Percentiles rank a stretch among this genome's conserved stretches.
phyloP scores from a whole-genome alignment of 2,797 vertebrate genomes.

The Pangasius sanitwongsei region DNA sequence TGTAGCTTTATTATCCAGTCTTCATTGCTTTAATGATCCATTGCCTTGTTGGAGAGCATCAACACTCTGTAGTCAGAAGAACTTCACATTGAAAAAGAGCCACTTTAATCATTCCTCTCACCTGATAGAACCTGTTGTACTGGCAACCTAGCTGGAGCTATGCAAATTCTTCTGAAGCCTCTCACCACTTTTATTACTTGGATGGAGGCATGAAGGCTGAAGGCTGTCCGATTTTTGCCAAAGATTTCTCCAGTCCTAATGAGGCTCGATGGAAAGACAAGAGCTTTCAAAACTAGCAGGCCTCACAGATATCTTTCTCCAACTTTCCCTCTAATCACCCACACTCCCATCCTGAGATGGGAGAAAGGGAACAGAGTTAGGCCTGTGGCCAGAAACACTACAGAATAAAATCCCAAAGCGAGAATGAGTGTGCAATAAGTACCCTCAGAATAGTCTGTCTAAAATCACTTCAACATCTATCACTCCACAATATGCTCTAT shows the following conservation, averaged over 20 bases:
- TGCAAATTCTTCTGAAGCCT: constrained; percentile 23
- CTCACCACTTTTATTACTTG: constrained; percentile 47
- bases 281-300: constrained; percentile 50
- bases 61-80: constrained; percentile 14
- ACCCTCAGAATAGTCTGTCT: constrained; percentile 16
- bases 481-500: not conserved
- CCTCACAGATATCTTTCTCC: constrained; percentile 62
- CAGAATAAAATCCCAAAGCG: constrained; percentile 19
- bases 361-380: constrained; percentile 25
- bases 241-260: constrained; percentile 67
- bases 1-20: constrained; percentile 4
- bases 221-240: constrained; percentile 52
- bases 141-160: constrained; percentile 9
- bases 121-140: constrained; percentile 26
- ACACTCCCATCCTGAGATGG: constrained; percentile 52
- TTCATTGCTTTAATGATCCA: constrained; percentile 8
- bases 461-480: constrained; percentile 23
- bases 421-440: constrained; percentile 32
- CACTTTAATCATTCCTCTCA: constrained; percentile 4
- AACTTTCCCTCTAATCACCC: constrained; percentile 68
- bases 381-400: constrained; percentile 36
- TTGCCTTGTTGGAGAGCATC: not conserved
- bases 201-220: constrained; percentile 42
- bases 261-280: constrained; percentile 62
- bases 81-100: not conserved